phyloP scores from a whole-genome alignment of 2,797 vertebrate genomes.

The Trematocara caparti region DNA sequence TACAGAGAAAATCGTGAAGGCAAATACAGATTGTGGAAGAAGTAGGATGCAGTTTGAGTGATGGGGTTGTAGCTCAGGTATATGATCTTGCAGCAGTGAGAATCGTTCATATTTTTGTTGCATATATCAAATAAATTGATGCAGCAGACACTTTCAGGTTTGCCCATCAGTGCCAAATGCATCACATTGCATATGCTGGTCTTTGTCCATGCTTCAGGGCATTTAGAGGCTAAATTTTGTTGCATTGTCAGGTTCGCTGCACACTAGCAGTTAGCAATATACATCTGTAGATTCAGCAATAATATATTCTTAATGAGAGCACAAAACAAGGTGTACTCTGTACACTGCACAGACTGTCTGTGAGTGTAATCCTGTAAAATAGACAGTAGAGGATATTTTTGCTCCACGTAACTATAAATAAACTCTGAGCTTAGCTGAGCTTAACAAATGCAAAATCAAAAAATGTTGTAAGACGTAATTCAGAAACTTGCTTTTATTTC shows the following conservation, averaged over 20 bases:
- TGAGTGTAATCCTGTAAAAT: conserved; percentile 2
- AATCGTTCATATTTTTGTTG: neutral
- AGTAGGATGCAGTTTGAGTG: neutral
- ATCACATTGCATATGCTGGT: neutral
- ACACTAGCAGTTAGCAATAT: neutral
- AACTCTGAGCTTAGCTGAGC: neutral
- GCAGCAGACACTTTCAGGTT: neutral
- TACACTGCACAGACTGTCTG: neutral
- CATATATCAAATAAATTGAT: neutral
- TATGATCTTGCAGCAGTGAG: neutral
- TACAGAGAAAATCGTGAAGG: neutral
- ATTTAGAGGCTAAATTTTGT: neutral
- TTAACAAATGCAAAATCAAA: neutral
- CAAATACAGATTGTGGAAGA: neutral
- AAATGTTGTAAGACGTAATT: neutral
- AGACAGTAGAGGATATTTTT: neutral
- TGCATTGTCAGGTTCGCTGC: neutral
- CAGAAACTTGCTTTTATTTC: neutral
- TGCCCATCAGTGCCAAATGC: neutral
- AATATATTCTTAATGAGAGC: neutral
- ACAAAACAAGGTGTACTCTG: neutral
- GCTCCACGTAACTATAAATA: neutral
- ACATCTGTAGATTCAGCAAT: neutral
- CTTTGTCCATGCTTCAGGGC: neutral
- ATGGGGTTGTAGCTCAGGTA: neutral